These are phyloP conservation scores for Cephus pygmeus DNA, from an alignment of 2,888 invertebrate genomes.

Conservation along the genomic window DNA sequence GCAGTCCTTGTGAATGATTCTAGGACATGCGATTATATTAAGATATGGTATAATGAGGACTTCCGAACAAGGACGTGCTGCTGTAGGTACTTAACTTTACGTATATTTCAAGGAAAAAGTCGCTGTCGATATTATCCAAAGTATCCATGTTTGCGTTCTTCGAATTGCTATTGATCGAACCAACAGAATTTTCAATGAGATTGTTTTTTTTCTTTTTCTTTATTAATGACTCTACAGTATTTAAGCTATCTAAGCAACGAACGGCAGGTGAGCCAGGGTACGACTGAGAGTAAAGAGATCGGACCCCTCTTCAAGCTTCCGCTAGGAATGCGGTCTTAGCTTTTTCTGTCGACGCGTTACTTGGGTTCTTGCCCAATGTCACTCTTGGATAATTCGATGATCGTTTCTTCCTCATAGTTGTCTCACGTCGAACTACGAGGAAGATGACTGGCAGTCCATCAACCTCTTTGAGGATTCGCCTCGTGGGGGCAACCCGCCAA, in stretches of 20 bases:
- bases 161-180: background rate
- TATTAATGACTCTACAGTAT: background rate
- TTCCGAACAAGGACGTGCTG: background rate
- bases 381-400: slow-evolving; percentile 38
- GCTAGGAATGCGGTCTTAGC: slow-evolving; percentile 4
- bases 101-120: slow-evolving; percentile 53
- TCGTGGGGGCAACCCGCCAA: slow-evolving; percentile 3
- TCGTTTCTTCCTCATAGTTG: slow-evolving; percentile 8
- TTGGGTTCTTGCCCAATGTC: slow-evolving; percentile 54
- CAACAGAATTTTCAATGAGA: background rate
- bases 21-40: background rate
- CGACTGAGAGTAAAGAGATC: background rate
- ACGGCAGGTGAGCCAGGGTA: background rate
- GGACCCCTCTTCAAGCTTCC: background rate
- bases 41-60: background rate
- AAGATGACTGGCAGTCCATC: slow-evolving; percentile 1
- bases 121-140: slow-evolving; percentile 54
- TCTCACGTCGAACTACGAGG: background rate
- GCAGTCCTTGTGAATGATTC: background rate
- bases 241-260: background rate
- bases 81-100: slow-evolving; percentile 56
- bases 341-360: slow-evolving; percentile 35
- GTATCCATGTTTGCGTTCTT: slow-evolving; percentile 46
- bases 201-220: too few species aligned
- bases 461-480: background rate